These are phyloP conservation scores for Atherinomorus stipes DNA, from an alignment of 2,113 vertebrate genomes.

Conservation along the genomic window DNA sequence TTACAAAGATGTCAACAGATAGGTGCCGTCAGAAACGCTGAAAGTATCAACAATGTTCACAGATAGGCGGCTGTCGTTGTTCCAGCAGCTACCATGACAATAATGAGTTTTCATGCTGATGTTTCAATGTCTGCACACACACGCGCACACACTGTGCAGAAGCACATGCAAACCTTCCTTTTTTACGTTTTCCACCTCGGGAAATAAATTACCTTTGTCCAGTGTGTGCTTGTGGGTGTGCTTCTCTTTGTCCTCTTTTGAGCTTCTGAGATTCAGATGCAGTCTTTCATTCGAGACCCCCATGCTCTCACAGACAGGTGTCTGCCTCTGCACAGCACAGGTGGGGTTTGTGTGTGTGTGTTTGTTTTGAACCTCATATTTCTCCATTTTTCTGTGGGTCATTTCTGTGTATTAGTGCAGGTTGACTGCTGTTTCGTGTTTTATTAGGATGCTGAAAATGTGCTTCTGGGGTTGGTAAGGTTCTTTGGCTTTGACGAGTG, in stretches of 20 bases:
- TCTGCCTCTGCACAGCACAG: constrained; percentile 72
- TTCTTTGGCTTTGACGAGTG: constrained; percentile 51
- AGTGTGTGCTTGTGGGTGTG: constrained; percentile 54
- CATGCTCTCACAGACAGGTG: constrained; percentile 73
- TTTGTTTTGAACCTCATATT: constrained; percentile 56
- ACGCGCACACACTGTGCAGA: constrained; percentile 35
- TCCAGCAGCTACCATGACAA: constrained; percentile 57
- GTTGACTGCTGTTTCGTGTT: constrained; percentile 76
- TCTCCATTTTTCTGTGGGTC: constrained; percentile 50
- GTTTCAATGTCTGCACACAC: constrained; percentile 21
- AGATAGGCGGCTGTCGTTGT: constrained; percentile 69
- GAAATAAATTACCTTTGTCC: constrained; percentile 82
- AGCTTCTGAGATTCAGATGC: constrained; percentile 75
- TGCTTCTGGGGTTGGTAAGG: constrained; percentile 66
- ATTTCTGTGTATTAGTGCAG: constrained; percentile 64
- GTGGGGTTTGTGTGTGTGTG: constrained; percentile 56
- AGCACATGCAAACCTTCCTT: constrained; percentile 65
- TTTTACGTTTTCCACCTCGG: constrained; percentile 60
- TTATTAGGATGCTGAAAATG: constrained; percentile 81
- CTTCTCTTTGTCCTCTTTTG: constrained; percentile 66
- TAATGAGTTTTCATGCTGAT: constrained; percentile 81
- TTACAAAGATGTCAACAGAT: constrained; percentile 81
- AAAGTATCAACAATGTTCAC: constrained; percentile 31
- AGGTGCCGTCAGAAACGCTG: constrained; percentile 67
- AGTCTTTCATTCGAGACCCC: constrained; percentile 79